Conservation (phyloP, 1,140 invertebrate genomes). For the Pogonomyrmex californicus region DNA sequence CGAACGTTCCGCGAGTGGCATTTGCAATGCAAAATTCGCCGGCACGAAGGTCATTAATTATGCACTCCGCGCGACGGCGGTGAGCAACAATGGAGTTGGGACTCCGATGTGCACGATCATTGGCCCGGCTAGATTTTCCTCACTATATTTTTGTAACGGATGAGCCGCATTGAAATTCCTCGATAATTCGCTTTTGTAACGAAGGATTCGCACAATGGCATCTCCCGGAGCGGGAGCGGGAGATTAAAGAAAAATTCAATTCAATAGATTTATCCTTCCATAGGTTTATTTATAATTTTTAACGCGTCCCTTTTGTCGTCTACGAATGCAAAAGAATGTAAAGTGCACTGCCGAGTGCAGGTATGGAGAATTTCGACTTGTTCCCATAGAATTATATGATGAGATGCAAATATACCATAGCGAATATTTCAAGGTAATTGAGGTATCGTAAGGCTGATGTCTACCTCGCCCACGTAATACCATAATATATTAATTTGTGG, state of each 20-base stretch:
- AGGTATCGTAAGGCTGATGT: neutral
- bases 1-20: conserved; percentile 67
- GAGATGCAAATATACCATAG: neutral
- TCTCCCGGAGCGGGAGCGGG: neutral
- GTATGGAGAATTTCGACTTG: too few relatives aligned
- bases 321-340: too few relatives aligned
- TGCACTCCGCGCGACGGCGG: conserved; percentile 72
- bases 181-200: neutral
- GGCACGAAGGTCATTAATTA: conserved; percentile 79
- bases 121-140: conserved; percentile 26
- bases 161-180: neutral
- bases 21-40: conserved; percentile 79
- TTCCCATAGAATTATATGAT: neutral
- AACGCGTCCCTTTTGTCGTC: neutral
- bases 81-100: conserved; percentile 74
- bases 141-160: neutral
- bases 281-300: neutral
- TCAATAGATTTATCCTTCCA: neutral
- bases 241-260: neutral
- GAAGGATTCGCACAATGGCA: neutral
- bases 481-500: conserved; percentile 11
- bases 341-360: too few relatives aligned
- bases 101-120: neutral
- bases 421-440: conserved; percentile 11
- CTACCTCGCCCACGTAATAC: neutral